A percentile compares a stretch with the other conserved stretches of the same genome.
These are phyloP conservation scores for Sinohyriopsis cumingii DNA, from an alignment of 2,888 invertebrate genomes.

Conservation along the genomic window DNA sequence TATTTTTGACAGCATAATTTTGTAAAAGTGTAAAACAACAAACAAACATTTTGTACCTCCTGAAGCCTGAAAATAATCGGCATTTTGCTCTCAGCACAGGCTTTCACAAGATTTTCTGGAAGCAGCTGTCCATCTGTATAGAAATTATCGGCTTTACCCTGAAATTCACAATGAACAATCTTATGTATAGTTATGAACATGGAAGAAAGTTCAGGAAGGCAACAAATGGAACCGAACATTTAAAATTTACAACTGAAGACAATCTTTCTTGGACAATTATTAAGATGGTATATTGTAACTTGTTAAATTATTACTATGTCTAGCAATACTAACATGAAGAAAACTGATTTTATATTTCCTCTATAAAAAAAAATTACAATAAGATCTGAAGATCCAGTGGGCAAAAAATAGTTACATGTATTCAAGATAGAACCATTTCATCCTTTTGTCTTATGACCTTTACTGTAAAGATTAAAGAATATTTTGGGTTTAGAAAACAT, in stretches of 20 bases:
- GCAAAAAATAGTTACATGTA: too few species aligned
- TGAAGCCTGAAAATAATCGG: constrained; percentile 70
- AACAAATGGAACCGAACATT: neutral
- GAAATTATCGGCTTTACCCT: constrained; percentile 90
- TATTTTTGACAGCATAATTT: too few species aligned
- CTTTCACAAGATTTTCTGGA: constrained; percentile 86
- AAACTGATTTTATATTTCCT: neutral
- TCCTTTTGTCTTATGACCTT: too few species aligned
- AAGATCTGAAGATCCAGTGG: too few species aligned
- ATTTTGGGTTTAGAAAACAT: too few species aligned
- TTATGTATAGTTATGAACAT: neutral
- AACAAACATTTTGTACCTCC: constrained; percentile 50
- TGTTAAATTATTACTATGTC: neutral
- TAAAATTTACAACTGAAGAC: too few species aligned
- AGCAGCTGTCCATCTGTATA: constrained; percentile 83
- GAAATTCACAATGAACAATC: constrained; percentile 23
- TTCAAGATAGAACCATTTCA: too few species aligned
- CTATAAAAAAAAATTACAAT: too few species aligned
- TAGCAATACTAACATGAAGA: neutral
- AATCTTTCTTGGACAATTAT: too few species aligned
- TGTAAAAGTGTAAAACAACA: too few species aligned
- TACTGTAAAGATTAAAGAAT: too few species aligned
- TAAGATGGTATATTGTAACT: neutral
- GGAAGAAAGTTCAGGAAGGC: neutral
- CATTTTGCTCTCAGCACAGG: constrained; percentile 81